These are phyloP conservation scores for Sinonovacula constricta DNA, from an alignment of 1,140 invertebrate species.

Conservation along the genomic window DNA sequence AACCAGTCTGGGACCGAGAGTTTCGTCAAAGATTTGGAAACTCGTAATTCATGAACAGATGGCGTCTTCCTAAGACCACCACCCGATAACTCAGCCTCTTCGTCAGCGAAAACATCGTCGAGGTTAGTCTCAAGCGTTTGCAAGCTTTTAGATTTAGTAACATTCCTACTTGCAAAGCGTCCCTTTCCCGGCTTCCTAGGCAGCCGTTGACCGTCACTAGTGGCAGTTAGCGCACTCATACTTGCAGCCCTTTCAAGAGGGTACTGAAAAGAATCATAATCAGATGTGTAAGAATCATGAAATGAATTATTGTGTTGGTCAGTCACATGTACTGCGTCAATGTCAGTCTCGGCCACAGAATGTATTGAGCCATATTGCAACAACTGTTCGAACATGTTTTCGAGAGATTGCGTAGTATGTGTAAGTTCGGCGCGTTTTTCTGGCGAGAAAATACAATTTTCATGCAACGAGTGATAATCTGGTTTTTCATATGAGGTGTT, in stretches of 20 bases:
- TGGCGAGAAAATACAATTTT: constrained; percentile 72
- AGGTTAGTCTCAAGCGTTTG: constrained; percentile 73
- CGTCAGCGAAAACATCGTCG: constrained; percentile 65
- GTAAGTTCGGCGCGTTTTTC: constrained; percentile 64
- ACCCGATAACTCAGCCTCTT: constrained; percentile 81
- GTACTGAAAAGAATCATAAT: constrained; percentile 70
- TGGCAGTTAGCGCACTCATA: constrained; percentile 68
- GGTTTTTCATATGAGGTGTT: constrained; percentile 60
- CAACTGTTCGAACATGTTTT: constrained; percentile 65
- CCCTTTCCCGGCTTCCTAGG: constrained; percentile 60
- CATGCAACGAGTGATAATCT: constrained; percentile 64
- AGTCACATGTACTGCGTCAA: constrained; percentile 63
- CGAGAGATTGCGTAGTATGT: constrained; percentile 69
- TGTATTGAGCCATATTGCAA: constrained; percentile 64
- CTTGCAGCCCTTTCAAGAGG: constrained; percentile 70
- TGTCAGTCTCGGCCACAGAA: constrained; percentile 68
- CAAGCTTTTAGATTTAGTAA: constrained; percentile 74
- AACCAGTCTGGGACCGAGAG: constrained; percentile 97
- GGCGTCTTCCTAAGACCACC: constrained; percentile 85
- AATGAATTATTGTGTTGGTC: constrained; percentile 41
- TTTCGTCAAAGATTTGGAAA: constrained; percentile 93
- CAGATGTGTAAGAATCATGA: not conserved
- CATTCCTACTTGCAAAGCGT: constrained; percentile 67
- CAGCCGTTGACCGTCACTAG: constrained; percentile 38
- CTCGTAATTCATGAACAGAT: constrained; percentile 92